Evolutionary conservation across 2,797 vertebrate genomes (phyloP).

Genomic region (Gymnothorax javanicus): DNA sequence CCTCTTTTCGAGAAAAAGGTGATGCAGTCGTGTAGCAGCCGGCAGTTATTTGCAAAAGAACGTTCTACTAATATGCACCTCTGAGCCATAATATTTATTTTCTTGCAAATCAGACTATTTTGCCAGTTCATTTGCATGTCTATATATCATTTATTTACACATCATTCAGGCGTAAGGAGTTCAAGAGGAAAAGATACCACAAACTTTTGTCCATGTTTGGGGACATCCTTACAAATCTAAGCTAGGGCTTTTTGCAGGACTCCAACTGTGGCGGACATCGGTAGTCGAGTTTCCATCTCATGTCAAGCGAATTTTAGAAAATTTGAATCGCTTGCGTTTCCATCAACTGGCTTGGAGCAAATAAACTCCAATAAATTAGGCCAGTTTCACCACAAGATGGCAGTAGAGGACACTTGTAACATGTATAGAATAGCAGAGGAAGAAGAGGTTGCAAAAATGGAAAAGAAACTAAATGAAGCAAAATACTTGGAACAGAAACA

Average conservation of each 20-base stretch:
- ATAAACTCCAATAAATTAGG: too few species aligned
- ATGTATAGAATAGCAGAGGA: too few species aligned
- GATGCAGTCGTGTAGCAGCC: not conserved
- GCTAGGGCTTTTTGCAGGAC: not conserved
- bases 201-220: not conserved
- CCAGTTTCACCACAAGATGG: too few species aligned
- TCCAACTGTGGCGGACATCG: not conserved
- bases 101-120: not conserved
- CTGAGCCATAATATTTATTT: not conserved
- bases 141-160: not conserved
- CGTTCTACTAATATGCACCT: not conserved
- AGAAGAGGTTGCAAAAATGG: too few species aligned
- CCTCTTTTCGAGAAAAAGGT: not conserved
- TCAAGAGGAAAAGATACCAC: not conserved
- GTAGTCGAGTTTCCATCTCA: too few species aligned
- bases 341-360: too few species aligned
- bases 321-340: too few species aligned
- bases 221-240: not conserved
- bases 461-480: too few species aligned
- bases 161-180: not conserved
- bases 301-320: too few species aligned
- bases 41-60: not conserved
- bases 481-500: too few species aligned
- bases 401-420: too few species aligned
- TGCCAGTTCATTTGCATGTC: not conserved